Conservation (phyloP, 2,797 vertebrate genomes). For the Hippoglossus hippoglossus region DNA sequence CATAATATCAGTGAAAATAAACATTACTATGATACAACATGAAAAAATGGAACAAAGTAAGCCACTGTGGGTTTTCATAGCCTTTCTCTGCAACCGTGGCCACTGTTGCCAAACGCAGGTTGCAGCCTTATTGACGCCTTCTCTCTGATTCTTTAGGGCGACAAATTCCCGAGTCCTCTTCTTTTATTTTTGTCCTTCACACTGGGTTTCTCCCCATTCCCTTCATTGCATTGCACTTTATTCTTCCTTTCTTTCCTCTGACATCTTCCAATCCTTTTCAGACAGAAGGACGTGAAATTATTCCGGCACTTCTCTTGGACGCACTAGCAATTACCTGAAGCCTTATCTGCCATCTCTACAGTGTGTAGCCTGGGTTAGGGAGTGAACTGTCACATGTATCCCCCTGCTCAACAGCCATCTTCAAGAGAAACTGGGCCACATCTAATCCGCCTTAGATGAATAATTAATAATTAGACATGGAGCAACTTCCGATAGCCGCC, state of each 20-base stretch:
- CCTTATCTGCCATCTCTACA: conserved; percentile 67
- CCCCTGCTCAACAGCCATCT: conserved; percentile 75
- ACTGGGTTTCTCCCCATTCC: conserved; percentile 23
- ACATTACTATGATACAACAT: not conserved
- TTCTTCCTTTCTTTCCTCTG: conserved; percentile 13
- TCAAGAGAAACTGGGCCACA: conserved; percentile 85
- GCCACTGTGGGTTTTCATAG: conserved; percentile 35
- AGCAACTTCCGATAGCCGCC: conserved; percentile 80
- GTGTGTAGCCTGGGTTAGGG: conserved; percentile 63
- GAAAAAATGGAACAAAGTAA: conserved; percentile 26
- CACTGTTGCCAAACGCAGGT: conserved; percentile 44
- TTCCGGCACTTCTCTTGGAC: conserved; percentile 46
- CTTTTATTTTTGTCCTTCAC: conserved; percentile 38
- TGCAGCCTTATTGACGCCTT: conserved; percentile 48
- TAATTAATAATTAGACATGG: conserved; percentile 88
- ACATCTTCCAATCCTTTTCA: conserved; percentile 53
- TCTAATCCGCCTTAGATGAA: conserved; percentile 86
- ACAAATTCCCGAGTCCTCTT: conserved; percentile 32
- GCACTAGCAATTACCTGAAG: conserved; percentile 57
- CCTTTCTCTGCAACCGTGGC: conserved; percentile 14
- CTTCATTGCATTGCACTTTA: too few relatives aligned
- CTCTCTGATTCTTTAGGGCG: conserved; percentile 43
- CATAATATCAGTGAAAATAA: not conserved
- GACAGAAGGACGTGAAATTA: conserved; percentile 53
- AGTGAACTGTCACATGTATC: conserved; percentile 70